These are phyloP conservation scores for Trisateles emortualis DNA, from an alignment of 2,888 invertebrate genomes.

Conservation along the genomic window DNA sequence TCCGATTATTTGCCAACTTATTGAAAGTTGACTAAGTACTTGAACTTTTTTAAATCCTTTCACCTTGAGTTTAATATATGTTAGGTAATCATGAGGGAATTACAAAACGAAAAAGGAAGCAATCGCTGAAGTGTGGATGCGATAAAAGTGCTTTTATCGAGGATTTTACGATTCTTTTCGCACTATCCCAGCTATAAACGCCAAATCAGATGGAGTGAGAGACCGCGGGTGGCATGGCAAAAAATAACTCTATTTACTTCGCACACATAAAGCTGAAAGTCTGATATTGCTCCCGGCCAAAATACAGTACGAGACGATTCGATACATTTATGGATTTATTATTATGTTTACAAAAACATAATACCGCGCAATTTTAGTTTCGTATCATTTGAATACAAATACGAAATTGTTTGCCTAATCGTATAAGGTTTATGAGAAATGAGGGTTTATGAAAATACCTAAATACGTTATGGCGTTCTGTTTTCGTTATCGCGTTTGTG, in stretches of 20 bases:
- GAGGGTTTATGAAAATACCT: conserved; percentile 13
- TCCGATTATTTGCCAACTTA: conserved; percentile 59
- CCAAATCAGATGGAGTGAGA: conserved; percentile 77
- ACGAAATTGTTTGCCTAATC: conserved; percentile 19
- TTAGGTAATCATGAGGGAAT: conserved; percentile 60
- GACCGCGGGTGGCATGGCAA: conserved; percentile 69
- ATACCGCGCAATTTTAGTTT: conserved; percentile 13
- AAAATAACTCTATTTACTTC: conserved; percentile 71
- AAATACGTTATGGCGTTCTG: conserved; percentile 7
- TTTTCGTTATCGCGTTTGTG: conserved; percentile 10
- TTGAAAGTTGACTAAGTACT: conserved; percentile 49
- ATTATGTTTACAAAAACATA: conserved; percentile 35
- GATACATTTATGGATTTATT: conserved; percentile 29
- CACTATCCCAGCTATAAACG: conserved; percentile 78
- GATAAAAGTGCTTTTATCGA: conserved; percentile 76
- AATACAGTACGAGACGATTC: conserved; percentile 37
- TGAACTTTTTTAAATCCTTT: conserved; percentile 25
- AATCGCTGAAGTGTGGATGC: conserved; percentile 68
- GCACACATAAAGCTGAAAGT: conserved; percentile 60
- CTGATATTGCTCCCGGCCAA: conserved; percentile 35
- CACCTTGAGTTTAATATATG: conserved; percentile 28
- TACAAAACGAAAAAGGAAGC: conserved; percentile 69
- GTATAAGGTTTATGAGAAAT: conserved; percentile 16
- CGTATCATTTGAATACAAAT: conserved; percentile 14
- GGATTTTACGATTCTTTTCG: conserved; percentile 76